phyloP scores from a whole-genome alignment of 1,140 invertebrate species.

The Ruditapes philippinarum region DNA sequence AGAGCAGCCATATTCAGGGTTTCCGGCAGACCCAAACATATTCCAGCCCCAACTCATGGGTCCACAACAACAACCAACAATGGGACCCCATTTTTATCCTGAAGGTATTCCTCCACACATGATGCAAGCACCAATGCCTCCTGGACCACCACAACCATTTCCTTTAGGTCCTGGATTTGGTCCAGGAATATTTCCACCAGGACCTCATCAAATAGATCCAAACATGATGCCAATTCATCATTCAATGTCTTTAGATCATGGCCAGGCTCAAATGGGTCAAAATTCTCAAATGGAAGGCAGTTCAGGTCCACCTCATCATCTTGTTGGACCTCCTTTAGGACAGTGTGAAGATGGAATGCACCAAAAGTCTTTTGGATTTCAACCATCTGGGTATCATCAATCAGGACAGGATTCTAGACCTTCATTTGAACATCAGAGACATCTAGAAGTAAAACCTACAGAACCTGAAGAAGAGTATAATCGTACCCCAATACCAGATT shows the following conservation, averaged over 20 bases:
- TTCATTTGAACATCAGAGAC: background rate
- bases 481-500: background rate
- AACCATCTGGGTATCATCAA: background rate
- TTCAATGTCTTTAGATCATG: background rate
- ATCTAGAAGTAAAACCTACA: background rate
- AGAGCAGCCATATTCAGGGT: constrained; percentile 3
- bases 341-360: background rate
- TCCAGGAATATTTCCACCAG: constrained; percentile 37
- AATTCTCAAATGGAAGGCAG: background rate
- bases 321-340: background rate
- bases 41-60: constrained; percentile 2
- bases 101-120: constrained; percentile 45
- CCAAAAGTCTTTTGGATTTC: background rate
- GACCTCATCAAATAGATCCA: constrained; percentile 29
- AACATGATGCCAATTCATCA: constrained; percentile 44
- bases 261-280: constrained; percentile 18
- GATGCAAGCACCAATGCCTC: background rate
- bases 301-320: background rate
- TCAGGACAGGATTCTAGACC: background rate
- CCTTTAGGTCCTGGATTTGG: constrained; percentile 9
- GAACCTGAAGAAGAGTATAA: background rate
- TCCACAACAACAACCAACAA: background rate
- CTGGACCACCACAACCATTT: background rate
- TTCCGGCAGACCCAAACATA: constrained; percentile 29
- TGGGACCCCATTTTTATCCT: constrained; percentile 17